Conservation (phyloP, 35 echinoderm and acorn worm genomes). For the Lytechinus variegatus region DNA sequence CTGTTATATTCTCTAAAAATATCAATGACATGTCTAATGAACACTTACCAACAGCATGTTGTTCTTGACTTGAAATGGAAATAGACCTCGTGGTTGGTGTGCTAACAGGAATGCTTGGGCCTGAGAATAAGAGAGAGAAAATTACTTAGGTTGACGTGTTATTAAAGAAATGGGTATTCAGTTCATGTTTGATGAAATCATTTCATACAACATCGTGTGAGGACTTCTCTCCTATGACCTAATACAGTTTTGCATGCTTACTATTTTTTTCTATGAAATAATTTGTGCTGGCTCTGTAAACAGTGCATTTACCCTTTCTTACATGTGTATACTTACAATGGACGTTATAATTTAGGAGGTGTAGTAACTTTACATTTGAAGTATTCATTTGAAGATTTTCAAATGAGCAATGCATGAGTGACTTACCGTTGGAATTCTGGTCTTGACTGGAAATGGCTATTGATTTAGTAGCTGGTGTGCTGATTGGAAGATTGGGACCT, state of each 20-base stretch:
- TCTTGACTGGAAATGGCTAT: conserved; percentile 26
- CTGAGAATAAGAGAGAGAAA: background rate
- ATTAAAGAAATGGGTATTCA: too few species aligned
- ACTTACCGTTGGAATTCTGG: background rate
- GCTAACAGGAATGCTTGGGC: conserved; percentile 23
- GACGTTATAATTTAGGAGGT: background rate
- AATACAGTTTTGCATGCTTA: too few species aligned
- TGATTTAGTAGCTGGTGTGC: conserved; percentile 18
- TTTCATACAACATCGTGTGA: too few species aligned
- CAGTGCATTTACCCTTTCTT: too few species aligned
- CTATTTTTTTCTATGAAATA: too few species aligned
- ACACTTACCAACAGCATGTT: conserved; percentile 30
- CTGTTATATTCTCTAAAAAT: background rate
- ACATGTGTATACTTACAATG: too few species aligned
- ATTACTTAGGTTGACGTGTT: too few species aligned
- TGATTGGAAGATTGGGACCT: conserved; percentile 9
- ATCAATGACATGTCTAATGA: too few species aligned
- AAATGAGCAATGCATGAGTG: background rate
- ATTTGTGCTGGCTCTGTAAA: too few species aligned
- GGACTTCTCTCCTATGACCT: too few species aligned
- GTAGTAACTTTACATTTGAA: background rate
- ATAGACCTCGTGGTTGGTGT: conserved; percentile 23
- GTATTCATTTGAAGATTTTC: background rate
- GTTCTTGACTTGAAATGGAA: conserved; percentile 22
- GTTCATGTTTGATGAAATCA: too few species aligned